These are phyloP conservation scores for Monoplex corrugatus DNA, from an alignment of 2,888 invertebrate species.

Conservation along the genomic window DNA sequence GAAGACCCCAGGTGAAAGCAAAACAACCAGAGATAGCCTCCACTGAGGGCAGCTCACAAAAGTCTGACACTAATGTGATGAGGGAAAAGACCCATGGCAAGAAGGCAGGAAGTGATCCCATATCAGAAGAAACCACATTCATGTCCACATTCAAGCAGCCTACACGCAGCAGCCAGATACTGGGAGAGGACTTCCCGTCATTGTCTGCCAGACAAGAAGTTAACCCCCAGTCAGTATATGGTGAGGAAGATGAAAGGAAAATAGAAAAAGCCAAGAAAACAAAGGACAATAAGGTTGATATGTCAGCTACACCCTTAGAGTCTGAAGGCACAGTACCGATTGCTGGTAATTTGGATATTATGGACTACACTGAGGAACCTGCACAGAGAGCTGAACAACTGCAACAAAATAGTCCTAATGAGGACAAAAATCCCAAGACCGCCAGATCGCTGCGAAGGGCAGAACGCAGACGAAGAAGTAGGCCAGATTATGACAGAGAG, in stretches of 20 bases:
- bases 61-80: background rate
- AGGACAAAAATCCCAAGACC: background rate
- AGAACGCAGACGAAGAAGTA: slow-evolving; percentile 7
- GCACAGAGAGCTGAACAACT: background rate
- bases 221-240: background rate
- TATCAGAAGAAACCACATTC: background rate
- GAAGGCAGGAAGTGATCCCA: background rate
- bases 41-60: background rate
- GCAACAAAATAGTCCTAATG: background rate
- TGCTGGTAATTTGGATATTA: slow-evolving; percentile 7
- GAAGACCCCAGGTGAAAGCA: background rate
- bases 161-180: background rate
- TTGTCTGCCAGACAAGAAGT: background rate
- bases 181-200: slow-evolving; percentile 38
- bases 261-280: background rate
- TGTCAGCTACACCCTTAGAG: background rate
- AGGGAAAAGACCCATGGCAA: background rate
- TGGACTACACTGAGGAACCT: slow-evolving; percentile 35
- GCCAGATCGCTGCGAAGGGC: slow-evolving; percentile 3
- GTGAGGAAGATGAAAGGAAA: background rate
- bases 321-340: slow-evolving; percentile 18
- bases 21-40: background rate
- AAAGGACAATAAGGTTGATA: background rate
- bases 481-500: background rate
- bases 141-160: slow-evolving; percentile 41